Base-by-base conservation (phyloP, 2,113 vertebrate genomes). In the Struthidea cinerea region DNA sequence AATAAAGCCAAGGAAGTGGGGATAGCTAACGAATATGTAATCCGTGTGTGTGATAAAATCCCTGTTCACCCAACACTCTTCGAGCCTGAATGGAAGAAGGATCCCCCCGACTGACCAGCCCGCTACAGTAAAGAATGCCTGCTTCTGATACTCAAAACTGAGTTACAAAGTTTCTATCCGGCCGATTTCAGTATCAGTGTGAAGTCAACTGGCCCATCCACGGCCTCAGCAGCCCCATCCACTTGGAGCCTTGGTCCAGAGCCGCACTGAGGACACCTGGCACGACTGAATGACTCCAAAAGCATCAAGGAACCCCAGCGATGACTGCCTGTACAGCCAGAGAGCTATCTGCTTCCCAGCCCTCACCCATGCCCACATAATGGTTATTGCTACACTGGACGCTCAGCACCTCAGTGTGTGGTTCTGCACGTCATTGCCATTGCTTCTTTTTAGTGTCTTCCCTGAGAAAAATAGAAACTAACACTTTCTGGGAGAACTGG, bases 231-330 rank as follows among this genome's bases (percentile, higher is more conserved):
- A 56, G 33, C 35, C n/a, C 30, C 17, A 21, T 22, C 22, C 44
- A 15, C 22, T 20, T 15, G 28, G 33, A 27, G 26, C 49, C 68
- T 59, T 26, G 24, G 41, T 70, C 35, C 75, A 56, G 35, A 60
- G 41, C 9, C 12, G 3, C 7, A 0, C 52, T 6, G 20, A 57
- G 28, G 26, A 16, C n/a, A 32, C 20, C 28, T 14, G 26, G 18
- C 37, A 14, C 0, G 0, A 22, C 44, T 7, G 32, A 65, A 28
- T 2, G 11, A 37, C 28, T 27, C 49, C 64, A 70, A 39, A 52
- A 37, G 41, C 35, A 18, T 11, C 1, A 3, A 41, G 73, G 47
- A 57, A 10, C 16, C 37, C 10, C 16, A 52, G 3, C 12, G n/a
- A 37, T 13, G 26, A 12, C 42, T 76, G 50, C 46, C 56, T 70